Evolutionary conservation across 2,888 invertebrate genomes (phyloP).

Genomic region (Drosophila colorata): DNA sequence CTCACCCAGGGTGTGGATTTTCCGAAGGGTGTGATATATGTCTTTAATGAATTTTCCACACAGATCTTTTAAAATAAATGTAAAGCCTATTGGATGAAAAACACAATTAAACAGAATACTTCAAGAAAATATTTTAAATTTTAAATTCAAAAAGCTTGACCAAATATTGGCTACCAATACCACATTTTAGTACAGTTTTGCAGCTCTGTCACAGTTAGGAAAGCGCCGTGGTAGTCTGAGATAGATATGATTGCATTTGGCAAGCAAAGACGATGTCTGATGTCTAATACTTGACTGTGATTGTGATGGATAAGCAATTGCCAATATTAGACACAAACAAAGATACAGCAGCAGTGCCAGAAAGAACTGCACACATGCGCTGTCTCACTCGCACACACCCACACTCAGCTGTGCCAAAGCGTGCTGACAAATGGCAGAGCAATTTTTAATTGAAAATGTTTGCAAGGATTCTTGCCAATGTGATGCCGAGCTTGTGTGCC

Average conservation of each 20-base stretch:
- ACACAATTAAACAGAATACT: not conserved
- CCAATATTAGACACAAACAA: slow-evolving; percentile 54
- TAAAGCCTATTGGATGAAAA: not conserved
- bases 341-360: slow-evolving; percentile 14
- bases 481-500: slow-evolving; percentile 49
- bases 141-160: not conserved
- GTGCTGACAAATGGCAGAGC: slow-evolving; percentile 74
- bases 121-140: too few species aligned
- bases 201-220: slow-evolving; percentile 34
- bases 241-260: slow-evolving; percentile 60
- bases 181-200: slow-evolving; percentile 27
- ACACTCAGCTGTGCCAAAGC: slow-evolving; percentile 7
- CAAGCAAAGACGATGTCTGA: slow-evolving; percentile 59
- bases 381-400: not conserved
- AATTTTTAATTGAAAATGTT: slow-evolving; percentile 79
- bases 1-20: too few species aligned
- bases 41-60: too few species aligned
- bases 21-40: too few species aligned
- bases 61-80: too few species aligned
- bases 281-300: slow-evolving; percentile 69
- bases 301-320: slow-evolving; percentile 80
- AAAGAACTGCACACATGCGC: slow-evolving; percentile 4
- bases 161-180: not conserved
- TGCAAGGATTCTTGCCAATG: slow-evolving; percentile 77
- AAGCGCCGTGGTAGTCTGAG: slow-evolving; percentile 21